phyloP scores from a whole-genome alignment of 2,888 invertebrate genomes.

The Margaritifera margaritifera region DNA sequence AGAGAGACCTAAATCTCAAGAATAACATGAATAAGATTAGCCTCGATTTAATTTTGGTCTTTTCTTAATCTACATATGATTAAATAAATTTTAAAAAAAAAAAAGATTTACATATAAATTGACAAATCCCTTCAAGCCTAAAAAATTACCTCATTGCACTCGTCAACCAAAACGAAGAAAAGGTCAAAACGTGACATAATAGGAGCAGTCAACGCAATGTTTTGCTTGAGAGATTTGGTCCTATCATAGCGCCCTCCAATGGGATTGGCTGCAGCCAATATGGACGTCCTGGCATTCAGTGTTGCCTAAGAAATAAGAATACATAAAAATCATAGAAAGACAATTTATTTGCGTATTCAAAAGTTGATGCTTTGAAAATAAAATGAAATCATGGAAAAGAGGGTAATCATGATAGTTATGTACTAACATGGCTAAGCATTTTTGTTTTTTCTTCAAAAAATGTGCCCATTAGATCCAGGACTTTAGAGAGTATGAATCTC shows the following conservation, averaged over 20 bases:
- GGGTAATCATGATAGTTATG: too few relatives aligned
- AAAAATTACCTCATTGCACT: slow-evolving; percentile 85
- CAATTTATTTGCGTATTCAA: neutral
- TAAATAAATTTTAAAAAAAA: too few relatives aligned
- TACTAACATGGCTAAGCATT: too few relatives aligned
- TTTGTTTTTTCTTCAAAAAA: too few relatives aligned
- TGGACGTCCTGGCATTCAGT: slow-evolving; percentile 96
- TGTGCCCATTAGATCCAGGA: too few relatives aligned
- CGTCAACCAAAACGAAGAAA: slow-evolving; percentile 98
- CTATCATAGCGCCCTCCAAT: slow-evolving; percentile 97
- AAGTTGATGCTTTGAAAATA: neutral
- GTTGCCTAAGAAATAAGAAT: slow-evolving; percentile 81
- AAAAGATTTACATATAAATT: too few relatives aligned
- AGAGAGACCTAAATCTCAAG: too few relatives aligned
- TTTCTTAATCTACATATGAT: too few relatives aligned
- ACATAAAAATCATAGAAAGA: neutral
- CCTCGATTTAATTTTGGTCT: too few relatives aligned
- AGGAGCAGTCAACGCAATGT: slow-evolving; percentile 93
- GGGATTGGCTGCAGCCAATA: slow-evolving; percentile 98
- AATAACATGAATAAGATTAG: too few relatives aligned
- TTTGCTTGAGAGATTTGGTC: slow-evolving; percentile 93
- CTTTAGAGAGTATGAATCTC: too few relatives aligned
- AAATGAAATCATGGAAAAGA: neutral
- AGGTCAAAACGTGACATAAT: slow-evolving; percentile 99
- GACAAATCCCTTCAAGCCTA: too few relatives aligned